Evolutionary conservation across 2,888 invertebrate genomes (phyloP).

Genomic region (Cataglyphis albicans): DNA sequence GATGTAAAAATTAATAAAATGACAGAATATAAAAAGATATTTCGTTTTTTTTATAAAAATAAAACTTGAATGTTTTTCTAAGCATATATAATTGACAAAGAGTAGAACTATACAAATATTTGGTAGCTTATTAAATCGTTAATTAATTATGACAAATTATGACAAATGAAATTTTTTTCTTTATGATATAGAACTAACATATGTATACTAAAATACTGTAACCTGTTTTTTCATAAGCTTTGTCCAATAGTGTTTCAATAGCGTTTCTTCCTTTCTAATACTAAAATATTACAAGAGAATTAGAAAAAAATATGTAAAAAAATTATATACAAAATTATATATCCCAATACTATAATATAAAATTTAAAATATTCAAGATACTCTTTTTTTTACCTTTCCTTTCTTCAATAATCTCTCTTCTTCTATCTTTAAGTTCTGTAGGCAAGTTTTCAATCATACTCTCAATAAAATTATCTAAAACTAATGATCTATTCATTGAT

Average conservation of each 20-base stretch:
- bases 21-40: not conserved
- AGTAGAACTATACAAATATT: not conserved
- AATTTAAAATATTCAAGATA: not conserved
- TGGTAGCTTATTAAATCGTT: not conserved
- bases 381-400: conserved; percentile 74
- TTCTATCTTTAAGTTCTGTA: conserved; percentile 88
- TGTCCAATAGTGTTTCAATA: not conserved
- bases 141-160: not conserved
- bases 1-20: conserved; percentile 18
- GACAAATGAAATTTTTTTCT: conserved; percentile 1
- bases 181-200: not conserved
- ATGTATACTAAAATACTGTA: not conserved
- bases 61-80: not conserved
- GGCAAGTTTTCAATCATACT: conserved; percentile 89
- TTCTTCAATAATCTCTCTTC: conserved; percentile 85
- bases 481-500: conserved; percentile 88
- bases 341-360: not conserved
- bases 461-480: conserved; percentile 91
- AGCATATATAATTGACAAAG: not conserved
- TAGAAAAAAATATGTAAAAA: not conserved
- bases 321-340: not conserved
- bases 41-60: conserved; percentile 1
- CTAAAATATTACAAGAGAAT: conserved; percentile 18
- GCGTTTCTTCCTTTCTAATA: not conserved
- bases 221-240: not conserved